These are phyloP conservation scores for Drosophila lacteicornis DNA, from an alignment of 1,140 invertebrate species.

Conservation along the genomic window DNA sequence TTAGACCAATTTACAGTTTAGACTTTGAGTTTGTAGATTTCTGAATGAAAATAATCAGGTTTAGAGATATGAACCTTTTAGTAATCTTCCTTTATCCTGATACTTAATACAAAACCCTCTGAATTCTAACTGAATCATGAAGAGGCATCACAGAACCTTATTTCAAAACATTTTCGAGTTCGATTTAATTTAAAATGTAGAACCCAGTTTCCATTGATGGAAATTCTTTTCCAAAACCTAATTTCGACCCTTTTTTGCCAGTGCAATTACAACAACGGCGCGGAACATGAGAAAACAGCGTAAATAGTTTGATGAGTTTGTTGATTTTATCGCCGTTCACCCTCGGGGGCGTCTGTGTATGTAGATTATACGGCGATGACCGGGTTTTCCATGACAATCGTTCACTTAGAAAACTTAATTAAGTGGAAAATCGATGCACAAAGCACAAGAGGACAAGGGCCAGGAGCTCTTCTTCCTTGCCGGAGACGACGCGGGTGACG, in stretches of 20 bases:
- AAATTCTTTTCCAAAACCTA: not conserved
- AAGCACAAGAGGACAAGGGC: conserved; percentile 7
- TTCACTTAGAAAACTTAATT: conserved; percentile 71
- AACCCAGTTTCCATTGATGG: too few species aligned
- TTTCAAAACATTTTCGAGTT: not conserved
- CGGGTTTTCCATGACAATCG: conserved; percentile 49
- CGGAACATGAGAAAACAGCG: conserved; percentile 34
- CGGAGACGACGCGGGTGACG: conserved; percentile 29
- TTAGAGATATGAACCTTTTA: too few species aligned
- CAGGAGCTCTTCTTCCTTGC: not conserved
- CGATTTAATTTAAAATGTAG: not conserved
- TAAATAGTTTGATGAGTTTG: conserved; percentile 64
- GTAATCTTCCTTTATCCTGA: too few species aligned
- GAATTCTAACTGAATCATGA: too few species aligned
- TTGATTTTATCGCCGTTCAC: conserved; percentile 60
- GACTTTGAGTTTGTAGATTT: not conserved
- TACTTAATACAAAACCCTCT: not conserved
- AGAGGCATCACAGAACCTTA: not conserved
- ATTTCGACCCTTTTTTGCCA: not conserved
- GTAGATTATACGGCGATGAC: conserved; percentile 33
- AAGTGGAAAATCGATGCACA: conserved; percentile 68
- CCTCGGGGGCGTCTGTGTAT: conserved; percentile 10
- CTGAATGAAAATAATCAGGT: not conserved
- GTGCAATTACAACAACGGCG: conserved; percentile 2
- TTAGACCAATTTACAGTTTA: not conserved